These are phyloP conservation scores for Falco naumanni DNA, from an alignment of 2,797 vertebrate genomes.

Conservation along the genomic window DNA sequence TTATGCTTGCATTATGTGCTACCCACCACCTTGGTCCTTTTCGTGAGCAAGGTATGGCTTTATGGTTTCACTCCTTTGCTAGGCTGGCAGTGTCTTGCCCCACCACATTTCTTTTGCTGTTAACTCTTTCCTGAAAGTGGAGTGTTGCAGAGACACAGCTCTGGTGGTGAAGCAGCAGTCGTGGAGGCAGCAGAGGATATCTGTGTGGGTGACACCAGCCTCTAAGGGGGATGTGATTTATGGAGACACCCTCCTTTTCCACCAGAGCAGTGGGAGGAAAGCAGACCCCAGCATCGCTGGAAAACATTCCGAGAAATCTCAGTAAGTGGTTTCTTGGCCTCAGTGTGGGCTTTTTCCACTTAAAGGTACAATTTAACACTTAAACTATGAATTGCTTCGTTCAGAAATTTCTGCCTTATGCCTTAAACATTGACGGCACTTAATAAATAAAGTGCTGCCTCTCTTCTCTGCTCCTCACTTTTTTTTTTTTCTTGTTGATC, in stretches of 20 bases:
- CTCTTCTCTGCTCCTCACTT: neutral
- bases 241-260: neutral
- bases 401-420: conserved; percentile 27
- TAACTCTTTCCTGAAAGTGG: neutral
- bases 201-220: accelerated
- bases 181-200: neutral
- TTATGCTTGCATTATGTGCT: neutral
- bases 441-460: conserved; percentile 31
- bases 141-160: neutral
- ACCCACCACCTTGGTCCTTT: conserved; percentile 1
- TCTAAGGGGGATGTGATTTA: neutral
- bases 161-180: neutral
- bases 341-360: neutral
- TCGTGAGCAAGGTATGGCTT: neutral
- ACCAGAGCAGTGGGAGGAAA: neutral
- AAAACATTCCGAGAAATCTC: conserved; percentile 23
- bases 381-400: conserved; percentile 23
- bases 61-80: neutral
- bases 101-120: neutral
- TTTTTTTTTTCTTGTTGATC: neutral
- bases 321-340: conserved; percentile 44
- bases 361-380: conserved; percentile 42
- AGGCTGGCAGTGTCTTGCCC: neutral
- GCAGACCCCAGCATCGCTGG: neutral
- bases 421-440: conserved; percentile 24